Evolutionary conservation across 2,797 vertebrate species (phyloP), one percentile per base, ranked within the genome.

Genomic region (Chaunax sp.): DNA sequence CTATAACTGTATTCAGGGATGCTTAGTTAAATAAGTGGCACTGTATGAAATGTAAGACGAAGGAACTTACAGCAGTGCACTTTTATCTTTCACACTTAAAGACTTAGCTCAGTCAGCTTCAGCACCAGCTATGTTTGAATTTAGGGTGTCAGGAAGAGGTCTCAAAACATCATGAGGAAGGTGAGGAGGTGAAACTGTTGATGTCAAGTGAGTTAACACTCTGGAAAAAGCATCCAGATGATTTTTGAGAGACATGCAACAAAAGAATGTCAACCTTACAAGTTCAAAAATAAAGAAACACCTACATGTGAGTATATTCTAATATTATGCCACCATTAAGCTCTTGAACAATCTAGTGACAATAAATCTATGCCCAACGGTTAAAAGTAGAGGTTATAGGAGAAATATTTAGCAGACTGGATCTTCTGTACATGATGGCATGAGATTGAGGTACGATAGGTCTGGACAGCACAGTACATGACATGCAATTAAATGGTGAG

Each of bases 1-100:
- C n/a, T 49, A 46, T 62, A 58, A 74, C 71, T 52, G 37, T 18
- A 49, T 60, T 52, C 38, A 64, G 65, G 62, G 66, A 69, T 51
- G 45, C 46, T 68, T 37, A 15, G 38, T 50, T 73, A 33, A 75
- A 78, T 51, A 84, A 85, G 80, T 49, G 2, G 22, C 23, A 38
- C 50, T 64, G 56, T 2, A 56, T 25, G 22, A 59, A 56, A 38
- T 23, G n/a, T 52, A 38, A 50, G 11, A 43, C 38, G 1, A 3
- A 13, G 33, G 15, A 6, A 18, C 16, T 60, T 47, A 45, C 62
- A 54, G 64, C 67, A 45, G 43, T 19, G 45, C 9, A 18, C 18
- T 65, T 45, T 46, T 58, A 65, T 62, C 15, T 28, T 56, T 57
- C 37, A 66, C 23, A 69, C 41, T 77, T 53, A 68, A 52, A 68